These are phyloP conservation scores for Australoheros facetus DNA, from an alignment of 2,797 vertebrate species.

Conservation along the genomic window DNA sequence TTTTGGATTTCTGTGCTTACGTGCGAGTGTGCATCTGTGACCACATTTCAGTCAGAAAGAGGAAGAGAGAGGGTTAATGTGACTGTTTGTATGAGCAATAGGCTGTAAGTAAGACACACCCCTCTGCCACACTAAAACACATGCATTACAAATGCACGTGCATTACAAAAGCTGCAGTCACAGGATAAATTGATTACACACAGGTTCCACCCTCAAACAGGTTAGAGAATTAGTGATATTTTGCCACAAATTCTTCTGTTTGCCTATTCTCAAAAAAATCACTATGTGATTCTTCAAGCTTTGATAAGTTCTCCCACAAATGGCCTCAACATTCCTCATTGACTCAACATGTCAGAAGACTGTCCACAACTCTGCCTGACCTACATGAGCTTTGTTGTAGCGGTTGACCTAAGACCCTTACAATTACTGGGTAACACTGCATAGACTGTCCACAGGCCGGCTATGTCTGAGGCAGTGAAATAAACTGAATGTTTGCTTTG, in stretches of 20 bases:
- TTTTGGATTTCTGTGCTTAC: slow-evolving; percentile 50
- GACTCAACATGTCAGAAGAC: not conserved
- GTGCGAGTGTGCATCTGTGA: slow-evolving; percentile 22
- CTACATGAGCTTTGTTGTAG: not conserved
- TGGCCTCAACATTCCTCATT: slow-evolving; percentile 1
- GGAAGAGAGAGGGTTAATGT: slow-evolving; percentile 15
- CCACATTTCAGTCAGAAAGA: slow-evolving; percentile 25
- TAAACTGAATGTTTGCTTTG: not conserved
- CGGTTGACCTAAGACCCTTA: not conserved
- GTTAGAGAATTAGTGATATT: not conserved
- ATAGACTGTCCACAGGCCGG: not conserved
- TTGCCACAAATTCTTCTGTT: not conserved
- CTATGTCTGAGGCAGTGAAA: not conserved
- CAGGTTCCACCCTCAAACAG: not conserved
- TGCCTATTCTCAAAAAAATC: not conserved
- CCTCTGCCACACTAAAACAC: slow-evolving; percentile 29
- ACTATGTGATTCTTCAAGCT: not conserved
- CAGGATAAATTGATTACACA: slow-evolving; percentile 18
- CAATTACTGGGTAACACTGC: not conserved
- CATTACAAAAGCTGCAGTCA: slow-evolving; percentile 27
- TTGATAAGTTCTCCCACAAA: not conserved
- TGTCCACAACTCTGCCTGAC: not conserved
- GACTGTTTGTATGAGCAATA: slow-evolving; percentile 43
- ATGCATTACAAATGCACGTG: slow-evolving; percentile 24
- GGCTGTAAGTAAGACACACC: slow-evolving; percentile 31